Base-by-base conservation (phyloP, 2,888 invertebrate genomes). In the Hofmannophila pseudospretella region DNA sequence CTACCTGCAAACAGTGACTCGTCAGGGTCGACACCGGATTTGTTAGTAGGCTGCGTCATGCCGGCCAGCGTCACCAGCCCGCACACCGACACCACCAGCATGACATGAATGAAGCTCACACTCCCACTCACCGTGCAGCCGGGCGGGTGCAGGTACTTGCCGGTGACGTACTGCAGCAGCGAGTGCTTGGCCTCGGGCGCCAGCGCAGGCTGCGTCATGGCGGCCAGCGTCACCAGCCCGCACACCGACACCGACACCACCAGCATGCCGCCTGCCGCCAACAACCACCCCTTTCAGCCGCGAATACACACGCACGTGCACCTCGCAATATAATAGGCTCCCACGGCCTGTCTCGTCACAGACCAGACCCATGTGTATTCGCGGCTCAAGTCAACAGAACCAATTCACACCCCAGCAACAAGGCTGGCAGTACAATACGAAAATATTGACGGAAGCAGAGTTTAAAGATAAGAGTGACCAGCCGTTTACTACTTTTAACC, bases 41-140 rank as follows among this genome's bases (percentile, higher is more conserved):
- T n/a, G n/a, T n/a, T n/a, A n/a, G 95, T 93, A 19, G 96, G 95
- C 74, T 96, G 96, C 52, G 96, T 96, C 94, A 96, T 95, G 59
- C 95, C 96, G 39, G 95, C 95, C 62, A 96, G 89, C 39, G 95
- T 96, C 62, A 96, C 95, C 76, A 96, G 88, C 58, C 95, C 95
- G 55, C 95, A 95, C 54, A 96, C 94, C 33, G 95, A 94, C 46
- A 96, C 95, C 53, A 96, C 93, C 80, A 96, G 84, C 95, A 96
- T 96, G 34, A 95, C 95, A n/a, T n/a, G n/a, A n/a, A n/a, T n/a
- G n/a, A n/a, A n/a, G n/a, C n/a, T n/a, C n/a, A n/a, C n/a, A n/a
- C n/a, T n/a, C n/a, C n/a, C n/a, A 46, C 72, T 75, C 37, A 90
- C 90, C 74, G 90, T 92, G 71, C 96, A 96, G 76, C 95, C 95